Base-by-base conservation (phyloP, 2,888 invertebrate genomes). In the Crocallis elinguaria region DNA sequence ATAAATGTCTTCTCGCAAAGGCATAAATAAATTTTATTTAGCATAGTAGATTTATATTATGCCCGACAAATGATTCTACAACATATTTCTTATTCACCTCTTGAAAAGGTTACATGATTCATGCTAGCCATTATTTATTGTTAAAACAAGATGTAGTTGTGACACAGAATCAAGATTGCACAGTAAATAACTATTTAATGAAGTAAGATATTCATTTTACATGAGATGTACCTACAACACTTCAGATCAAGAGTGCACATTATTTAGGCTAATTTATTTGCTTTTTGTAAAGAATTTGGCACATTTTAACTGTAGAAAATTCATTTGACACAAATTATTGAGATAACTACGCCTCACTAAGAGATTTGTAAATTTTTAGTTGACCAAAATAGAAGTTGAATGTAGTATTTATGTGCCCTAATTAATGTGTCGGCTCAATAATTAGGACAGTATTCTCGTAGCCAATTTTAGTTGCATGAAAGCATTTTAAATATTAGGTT, bases 271-370 rank as follows among this genome's bases (percentile, higher is more conserved):
- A 30, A 37, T 45, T 45, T 45, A 45, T 46, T 21, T 32, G 16
- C 38, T 38, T 11, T 23, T 8, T 23, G 38, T 9, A 9, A 25
- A 23, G 32, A 12, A 46, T 46, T 46, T 41, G 49, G 35, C 27
- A 41, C 25, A 9, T 19, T 38, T 12, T 16, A 33, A 25, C 39
- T 8, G 23, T 23, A 25, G 25, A n/a, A 48, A 25, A 48, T n/a
- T 14, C 9, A 17, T 23, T 16, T 25, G 13, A 38, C 25, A 48
- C 46, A 30, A 42, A 25, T 23, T 11, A 37, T 32, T 48, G 48
- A 48, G 27, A 38, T 39, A 48, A 48, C 39, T 32, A 38, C 39
- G 39, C 33, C 17, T 25, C 6, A 32, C 37, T 48, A 48, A 48
- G 13, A 48, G 38, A 9, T 12, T 23, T 30, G 23, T 21, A 32